These are phyloP conservation scores for Creontiades dilutus DNA, from an alignment of 2,888 invertebrate genomes.

Conservation along the genomic window DNA sequence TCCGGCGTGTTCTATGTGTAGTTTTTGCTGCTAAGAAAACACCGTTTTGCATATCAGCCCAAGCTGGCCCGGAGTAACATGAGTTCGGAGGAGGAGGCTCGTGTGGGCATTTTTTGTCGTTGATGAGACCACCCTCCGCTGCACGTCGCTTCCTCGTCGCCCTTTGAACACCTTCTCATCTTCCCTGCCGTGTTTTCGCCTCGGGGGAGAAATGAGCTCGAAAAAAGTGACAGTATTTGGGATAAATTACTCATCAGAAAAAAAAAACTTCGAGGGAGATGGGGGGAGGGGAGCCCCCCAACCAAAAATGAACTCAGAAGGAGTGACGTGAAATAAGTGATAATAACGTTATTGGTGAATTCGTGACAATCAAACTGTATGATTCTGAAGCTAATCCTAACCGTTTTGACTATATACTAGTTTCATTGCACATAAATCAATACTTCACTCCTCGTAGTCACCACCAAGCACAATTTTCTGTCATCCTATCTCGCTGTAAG, in stretches of 20 bases:
- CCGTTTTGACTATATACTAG: too few relatives aligned
- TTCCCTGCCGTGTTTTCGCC: neutral
- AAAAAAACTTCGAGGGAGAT: neutral
- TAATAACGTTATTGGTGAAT: too few relatives aligned
- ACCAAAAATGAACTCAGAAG: too few relatives aligned
- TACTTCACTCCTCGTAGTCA: too few relatives aligned
- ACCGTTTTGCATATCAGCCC: neutral
- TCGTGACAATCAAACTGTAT: too few relatives aligned
- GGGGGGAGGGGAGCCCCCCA: too few relatives aligned
- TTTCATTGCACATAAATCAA: too few relatives aligned
- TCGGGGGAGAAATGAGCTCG: neutral
- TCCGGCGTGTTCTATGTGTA: neutral
- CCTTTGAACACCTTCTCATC: slow-evolving; percentile 4
- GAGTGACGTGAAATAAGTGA: too few relatives aligned
- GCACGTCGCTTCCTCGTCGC: neutral
- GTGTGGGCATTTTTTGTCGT: neutral
- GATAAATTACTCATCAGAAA: neutral
- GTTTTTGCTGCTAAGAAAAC: slow-evolving; percentile 29
- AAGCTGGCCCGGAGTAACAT: slow-evolving; percentile 9
- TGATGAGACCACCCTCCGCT: neutral
- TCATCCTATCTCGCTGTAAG: too few relatives aligned
- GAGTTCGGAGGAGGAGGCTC: neutral
- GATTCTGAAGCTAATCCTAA: too few relatives aligned
- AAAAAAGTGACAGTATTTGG: slow-evolving; percentile 2
- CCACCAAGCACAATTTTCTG: too few relatives aligned